Percentiles rank a stretch among this genome's conserved stretches.
Evolutionary conservation across 1,140 invertebrate species (phyloP).

Genomic region (Teleogryllus occipitalis): DNA sequence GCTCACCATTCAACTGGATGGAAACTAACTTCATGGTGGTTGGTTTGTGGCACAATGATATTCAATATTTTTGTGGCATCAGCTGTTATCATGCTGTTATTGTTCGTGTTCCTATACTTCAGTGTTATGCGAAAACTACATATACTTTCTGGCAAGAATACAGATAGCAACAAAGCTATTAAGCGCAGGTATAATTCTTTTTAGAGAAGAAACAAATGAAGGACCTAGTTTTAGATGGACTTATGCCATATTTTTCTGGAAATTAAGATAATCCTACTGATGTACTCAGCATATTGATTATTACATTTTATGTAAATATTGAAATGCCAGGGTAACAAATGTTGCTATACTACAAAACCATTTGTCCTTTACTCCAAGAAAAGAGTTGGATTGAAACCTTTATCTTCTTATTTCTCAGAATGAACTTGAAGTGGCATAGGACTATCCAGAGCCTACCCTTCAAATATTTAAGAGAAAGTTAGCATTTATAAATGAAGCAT

Average conservation of each 20-base stretch:
- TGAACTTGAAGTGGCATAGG: no score
- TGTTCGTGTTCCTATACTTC: conserved; percentile 45
- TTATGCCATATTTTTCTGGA: no score
- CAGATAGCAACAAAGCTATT: conserved; percentile 37
- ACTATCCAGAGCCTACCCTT: no score
- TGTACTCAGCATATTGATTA: not conserved
- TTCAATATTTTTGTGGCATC: conserved; percentile 49
- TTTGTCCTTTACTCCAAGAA: no score
- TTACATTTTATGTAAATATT: not conserved
- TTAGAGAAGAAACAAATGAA: not conserved
- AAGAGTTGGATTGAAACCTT: no score
- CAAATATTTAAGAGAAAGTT: no score
- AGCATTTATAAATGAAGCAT: no score
- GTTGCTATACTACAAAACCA: no score
- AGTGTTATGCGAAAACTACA: conserved; percentile 43
- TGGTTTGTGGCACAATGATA: conserved; percentile 42
- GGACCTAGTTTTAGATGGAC: no score
- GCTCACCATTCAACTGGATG: conserved; percentile 44
- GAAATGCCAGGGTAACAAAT: not conserved
- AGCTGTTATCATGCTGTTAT: conserved; percentile 40
- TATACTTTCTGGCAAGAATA: conserved; percentile 35
- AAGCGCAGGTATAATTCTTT: conserved; percentile 33
- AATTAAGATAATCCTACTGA: not conserved
- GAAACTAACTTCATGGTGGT: conserved; percentile 47
- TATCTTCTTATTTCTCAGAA: no score